Evolutionary conservation across 2,888 invertebrate species (phyloP).

Genomic region (Eueremaeus valkanovi): DNA sequence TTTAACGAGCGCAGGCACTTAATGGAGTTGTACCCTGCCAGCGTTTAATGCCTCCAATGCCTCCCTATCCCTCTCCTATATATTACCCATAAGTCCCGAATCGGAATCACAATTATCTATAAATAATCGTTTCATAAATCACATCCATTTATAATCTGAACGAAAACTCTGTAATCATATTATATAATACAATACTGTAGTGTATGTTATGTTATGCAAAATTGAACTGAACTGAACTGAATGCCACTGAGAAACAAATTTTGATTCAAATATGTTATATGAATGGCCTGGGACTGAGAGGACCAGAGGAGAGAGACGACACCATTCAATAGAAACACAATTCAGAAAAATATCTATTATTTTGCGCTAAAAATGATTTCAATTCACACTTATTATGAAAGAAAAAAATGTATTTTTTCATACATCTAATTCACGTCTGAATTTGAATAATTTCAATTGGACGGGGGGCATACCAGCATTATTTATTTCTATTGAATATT

Average conservation of each 20-base stretch:
- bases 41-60: neutral
- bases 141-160: neutral
- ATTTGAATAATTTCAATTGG: too few relatives aligned
- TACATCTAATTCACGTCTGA: too few relatives aligned
- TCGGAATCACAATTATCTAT: slow-evolving; percentile 20
- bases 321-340: too few relatives aligned
- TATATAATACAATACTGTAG: too few relatives aligned
- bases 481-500: too few relatives aligned
- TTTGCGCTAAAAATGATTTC: too few relatives aligned
- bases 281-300: neutral
- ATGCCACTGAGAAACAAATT: slow-evolving; percentile 2
- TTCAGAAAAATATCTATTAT: too few relatives aligned
- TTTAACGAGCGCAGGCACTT: neutral
- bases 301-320: too few relatives aligned
- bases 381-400: too few relatives aligned
- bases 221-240: slow-evolving; percentile 18
- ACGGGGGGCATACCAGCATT: too few relatives aligned
- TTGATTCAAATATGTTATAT: neutral
- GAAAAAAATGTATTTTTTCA: too few relatives aligned
- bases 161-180: neutral
- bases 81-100: slow-evolving; percentile 13
- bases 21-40: neutral
- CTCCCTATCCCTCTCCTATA: neutral
- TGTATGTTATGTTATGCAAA: slow-evolving; percentile 27
- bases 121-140: slow-evolving; percentile 25